A percentile compares a stretch with the other conserved stretches of the same genome.
phyloP scores from a whole-genome alignment of 1,140 invertebrate species.

The Eufriesea mexicana region DNA sequence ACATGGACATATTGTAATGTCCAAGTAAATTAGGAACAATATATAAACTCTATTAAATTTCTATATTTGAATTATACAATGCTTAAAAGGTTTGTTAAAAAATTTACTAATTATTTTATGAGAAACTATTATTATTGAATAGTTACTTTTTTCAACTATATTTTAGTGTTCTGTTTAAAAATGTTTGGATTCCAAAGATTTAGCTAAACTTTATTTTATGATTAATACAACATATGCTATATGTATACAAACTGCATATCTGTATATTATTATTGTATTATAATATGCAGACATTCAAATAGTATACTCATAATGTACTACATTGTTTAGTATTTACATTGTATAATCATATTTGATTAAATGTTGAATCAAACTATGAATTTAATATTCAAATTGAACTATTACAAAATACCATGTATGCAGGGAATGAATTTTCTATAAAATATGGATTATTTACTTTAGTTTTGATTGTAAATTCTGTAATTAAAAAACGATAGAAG shows the following conservation, averaged over 20 bases:
- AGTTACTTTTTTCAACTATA: not conserved
- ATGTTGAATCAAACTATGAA: slow-evolving; percentile 37
- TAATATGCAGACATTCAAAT: slow-evolving; percentile 44
- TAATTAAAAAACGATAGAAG: not conserved
- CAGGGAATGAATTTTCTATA: slow-evolving; percentile 3
- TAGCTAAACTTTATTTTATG: slow-evolving; percentile 46
- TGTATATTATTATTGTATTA: slow-evolving; percentile 40
- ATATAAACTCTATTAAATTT: slow-evolving; percentile 33
- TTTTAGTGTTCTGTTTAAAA: slow-evolving; percentile 29
- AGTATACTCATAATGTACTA: slow-evolving; percentile 40
- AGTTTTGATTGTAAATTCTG: slow-evolving; percentile 2
- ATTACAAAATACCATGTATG: slow-evolving; percentile 23
- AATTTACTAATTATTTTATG: slow-evolving; percentile 14
- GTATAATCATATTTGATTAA: slow-evolving; percentile 46
- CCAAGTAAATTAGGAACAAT: not conserved
- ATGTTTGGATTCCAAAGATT: slow-evolving; percentile 39
- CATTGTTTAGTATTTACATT: slow-evolving; percentile 46
- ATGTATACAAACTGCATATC: slow-evolving; percentile 36
- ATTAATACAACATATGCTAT: slow-evolving; percentile 19
- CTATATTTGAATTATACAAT: slow-evolving; percentile 14
- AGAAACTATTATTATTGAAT: slow-evolving; percentile 19
- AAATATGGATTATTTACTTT: not conserved
- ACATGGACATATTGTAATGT: not conserved
- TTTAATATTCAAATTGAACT: slow-evolving; percentile 37
- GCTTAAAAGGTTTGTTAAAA: slow-evolving; percentile 10